Conservation (phyloP, 2,888 invertebrate genomes). For the Pollenia angustigena region DNA sequence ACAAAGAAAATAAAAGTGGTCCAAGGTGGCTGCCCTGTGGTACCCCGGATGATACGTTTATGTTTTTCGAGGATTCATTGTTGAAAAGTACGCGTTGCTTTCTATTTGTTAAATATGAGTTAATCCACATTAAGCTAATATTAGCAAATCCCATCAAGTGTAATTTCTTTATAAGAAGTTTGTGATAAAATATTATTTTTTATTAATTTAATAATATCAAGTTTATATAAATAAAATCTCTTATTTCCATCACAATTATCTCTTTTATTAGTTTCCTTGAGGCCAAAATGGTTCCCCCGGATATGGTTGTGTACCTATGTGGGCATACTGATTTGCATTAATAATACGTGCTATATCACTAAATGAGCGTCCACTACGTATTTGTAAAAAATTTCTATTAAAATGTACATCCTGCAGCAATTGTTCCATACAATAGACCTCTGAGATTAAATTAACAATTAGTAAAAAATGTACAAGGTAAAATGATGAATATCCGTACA, state of each 20-base stretch:
- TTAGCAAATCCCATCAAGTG: too few relatives aligned
- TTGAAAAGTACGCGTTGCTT: too few relatives aligned
- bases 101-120: too few relatives aligned
- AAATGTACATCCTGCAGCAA: neutral
- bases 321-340: conserved; percentile 86
- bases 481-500: conserved; percentile 5
- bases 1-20: too few relatives aligned
- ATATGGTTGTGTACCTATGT: conserved; percentile 85
- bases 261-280: conserved; percentile 72
- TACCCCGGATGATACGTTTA: too few relatives aligned
- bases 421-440: neutral
- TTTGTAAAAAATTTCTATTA: neutral
- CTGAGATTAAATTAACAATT: neutral
- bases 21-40: too few relatives aligned
- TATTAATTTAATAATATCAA: neutral
- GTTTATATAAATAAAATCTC: neutral
- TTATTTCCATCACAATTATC: neutral
- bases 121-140: too few relatives aligned
- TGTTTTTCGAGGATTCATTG: too few relatives aligned
- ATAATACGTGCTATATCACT: conserved; percentile 89
- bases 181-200: too few relatives aligned
- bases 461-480: neutral
- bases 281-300: conserved; percentile 87
- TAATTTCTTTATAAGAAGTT: too few relatives aligned
- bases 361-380: conserved; percentile 85